Evolutionary conservation across 35 echinoderm and acorn worm species (phyloP).

Genomic region (Stichopus chloronotus): DNA sequence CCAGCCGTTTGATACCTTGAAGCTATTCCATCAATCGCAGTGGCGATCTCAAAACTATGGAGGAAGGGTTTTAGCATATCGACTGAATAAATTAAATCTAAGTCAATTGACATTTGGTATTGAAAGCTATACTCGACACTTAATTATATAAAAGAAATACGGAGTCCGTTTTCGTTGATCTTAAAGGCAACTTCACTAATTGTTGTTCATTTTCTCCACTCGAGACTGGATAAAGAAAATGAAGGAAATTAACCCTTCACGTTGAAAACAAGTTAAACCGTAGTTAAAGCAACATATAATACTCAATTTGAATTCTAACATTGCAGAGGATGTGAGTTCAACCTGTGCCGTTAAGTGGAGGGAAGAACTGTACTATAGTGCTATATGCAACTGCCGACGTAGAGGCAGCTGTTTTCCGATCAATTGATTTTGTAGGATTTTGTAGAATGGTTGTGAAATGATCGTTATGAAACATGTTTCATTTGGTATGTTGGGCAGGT

Average conservation of each 20-base stretch:
- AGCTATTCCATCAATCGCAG: background rate
- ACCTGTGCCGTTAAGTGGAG: background rate
- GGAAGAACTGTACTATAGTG: background rate
- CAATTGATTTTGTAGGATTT: too few species aligned
- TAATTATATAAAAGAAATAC: background rate
- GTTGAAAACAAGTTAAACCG: background rate
- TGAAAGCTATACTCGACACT: background rate
- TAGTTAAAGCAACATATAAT: background rate
- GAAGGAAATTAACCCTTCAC: background rate
- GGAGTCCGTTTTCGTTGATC: background rate
- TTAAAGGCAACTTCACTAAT: background rate
- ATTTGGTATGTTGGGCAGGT: too few species aligned
- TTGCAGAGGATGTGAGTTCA: background rate
- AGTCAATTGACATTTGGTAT: constrained; percentile 38
- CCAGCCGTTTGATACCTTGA: constrained; percentile 7
- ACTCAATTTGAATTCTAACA: background rate
- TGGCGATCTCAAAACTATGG: background rate
- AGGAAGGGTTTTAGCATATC: background rate
- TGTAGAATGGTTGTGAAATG: too few species aligned
- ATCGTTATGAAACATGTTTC: too few species aligned
- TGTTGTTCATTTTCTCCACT: background rate
- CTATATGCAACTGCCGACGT: background rate
- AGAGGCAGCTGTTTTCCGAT: too few species aligned
- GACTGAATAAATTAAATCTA: background rate
- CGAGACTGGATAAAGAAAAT: background rate